A percentile compares a stretch with the other conserved stretches of the same genome.
phyloP scores from a whole-genome alignment of 2,797 vertebrate species.

The Argyrosomus regius region DNA sequence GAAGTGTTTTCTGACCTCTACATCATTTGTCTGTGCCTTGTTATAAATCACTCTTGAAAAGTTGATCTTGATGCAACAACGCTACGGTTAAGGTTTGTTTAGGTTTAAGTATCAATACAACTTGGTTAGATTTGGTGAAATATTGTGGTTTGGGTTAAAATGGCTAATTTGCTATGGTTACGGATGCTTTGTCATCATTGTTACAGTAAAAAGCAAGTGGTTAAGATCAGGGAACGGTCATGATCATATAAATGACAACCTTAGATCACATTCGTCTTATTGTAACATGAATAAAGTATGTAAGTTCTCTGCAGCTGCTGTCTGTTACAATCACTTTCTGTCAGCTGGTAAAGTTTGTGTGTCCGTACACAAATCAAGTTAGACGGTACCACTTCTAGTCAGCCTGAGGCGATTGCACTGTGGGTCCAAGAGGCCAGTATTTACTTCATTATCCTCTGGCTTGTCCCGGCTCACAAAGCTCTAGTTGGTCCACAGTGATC shows the following conservation, averaged over 20 bases:
- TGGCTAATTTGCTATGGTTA: not conserved
- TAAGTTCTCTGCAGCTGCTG: slow-evolving; percentile 35
- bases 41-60: not conserved
- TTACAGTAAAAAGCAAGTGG: not conserved
- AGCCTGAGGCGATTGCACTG: slow-evolving; percentile 27
- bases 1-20: not conserved
- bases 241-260: too few species aligned
- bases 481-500: slow-evolving; percentile 49
- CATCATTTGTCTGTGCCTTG: not conserved
- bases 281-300: slow-evolving; percentile 6
- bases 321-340: slow-evolving; percentile 10
- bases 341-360: slow-evolving; percentile 14
- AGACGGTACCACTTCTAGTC: not conserved
- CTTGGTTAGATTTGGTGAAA: too few species aligned
- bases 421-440: slow-evolving; percentile 46
- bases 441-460: slow-evolving; percentile 48
- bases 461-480: slow-evolving; percentile 24
- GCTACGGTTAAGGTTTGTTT: not conserved
- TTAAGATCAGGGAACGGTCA: not conserved
- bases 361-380: slow-evolving; percentile 16
- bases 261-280: not conserved
- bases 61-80: not conserved
- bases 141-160: not conserved
- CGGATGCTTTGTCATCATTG: not conserved
- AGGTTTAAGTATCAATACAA: not conserved